Conservation (phyloP, 2,888 invertebrate genomes). For the Lasioglossum zephyrum region DNA sequence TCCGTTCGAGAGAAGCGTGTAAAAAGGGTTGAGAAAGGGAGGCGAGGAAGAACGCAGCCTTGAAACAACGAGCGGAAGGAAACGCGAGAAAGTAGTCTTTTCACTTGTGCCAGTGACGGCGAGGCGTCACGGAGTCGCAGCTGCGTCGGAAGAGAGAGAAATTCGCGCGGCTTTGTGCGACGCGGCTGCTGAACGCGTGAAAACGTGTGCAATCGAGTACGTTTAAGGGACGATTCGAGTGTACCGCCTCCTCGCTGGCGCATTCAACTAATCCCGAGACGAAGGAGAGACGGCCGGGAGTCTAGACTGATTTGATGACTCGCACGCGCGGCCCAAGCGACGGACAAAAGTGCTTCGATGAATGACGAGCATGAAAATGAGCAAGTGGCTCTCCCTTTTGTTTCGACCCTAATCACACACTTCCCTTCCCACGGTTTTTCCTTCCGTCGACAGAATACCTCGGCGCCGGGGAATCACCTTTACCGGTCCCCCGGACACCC, state of each 20-base stretch:
- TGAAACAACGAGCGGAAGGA: conserved; percentile 29
- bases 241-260: neutral
- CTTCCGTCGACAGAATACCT: neutral
- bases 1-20: conserved; percentile 22
- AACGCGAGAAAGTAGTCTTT: conserved; percentile 27
- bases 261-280: conserved; percentile 1
- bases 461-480: neutral
- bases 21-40: conserved; percentile 7
- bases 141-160: neutral
- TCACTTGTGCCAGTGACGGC: neutral
- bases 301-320: conserved; percentile 11
- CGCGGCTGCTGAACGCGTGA: neutral
- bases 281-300: neutral
- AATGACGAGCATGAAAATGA: conserved; percentile 20
- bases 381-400: conserved; percentile 9
- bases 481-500: neutral
- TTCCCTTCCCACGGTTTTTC: neutral
- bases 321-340: neutral
- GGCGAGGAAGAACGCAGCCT: conserved; percentile 1
- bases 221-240: conserved; percentile 8
- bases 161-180: neutral
- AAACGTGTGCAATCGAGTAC: conserved; percentile 30
- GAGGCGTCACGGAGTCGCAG: neutral
- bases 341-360: conserved; percentile 3
- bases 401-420: conserved; percentile 10